Evolutionary conservation across 2,113 vertebrate genomes (phyloP).

Genomic region (Ptilonorhynchus violaceus): DNA sequence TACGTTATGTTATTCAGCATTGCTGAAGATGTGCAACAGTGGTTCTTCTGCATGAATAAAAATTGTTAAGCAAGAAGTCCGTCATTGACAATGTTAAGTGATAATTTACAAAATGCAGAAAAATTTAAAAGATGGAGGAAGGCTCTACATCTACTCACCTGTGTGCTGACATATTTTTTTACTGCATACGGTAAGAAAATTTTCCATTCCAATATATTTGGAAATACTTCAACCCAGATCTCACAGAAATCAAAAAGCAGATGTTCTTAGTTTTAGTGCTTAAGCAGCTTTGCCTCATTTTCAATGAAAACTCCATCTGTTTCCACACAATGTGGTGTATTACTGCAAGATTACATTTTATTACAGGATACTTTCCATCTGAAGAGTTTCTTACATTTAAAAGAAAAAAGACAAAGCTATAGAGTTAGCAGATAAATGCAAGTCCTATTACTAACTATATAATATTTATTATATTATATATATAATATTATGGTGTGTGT

Average conservation of each 20-base stretch:
- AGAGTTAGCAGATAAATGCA: neutral
- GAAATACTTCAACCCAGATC: constrained; percentile 8
- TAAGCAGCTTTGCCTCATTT: constrained; percentile 18
- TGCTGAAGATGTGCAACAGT: neutral
- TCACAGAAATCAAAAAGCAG: constrained; percentile 24
- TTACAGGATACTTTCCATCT: constrained; percentile 22
- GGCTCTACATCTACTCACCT: neutral
- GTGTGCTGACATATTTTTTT: neutral
- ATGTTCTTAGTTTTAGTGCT: constrained; percentile 22
- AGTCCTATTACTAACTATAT: neutral
- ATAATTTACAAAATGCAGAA: neutral
- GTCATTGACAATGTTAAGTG: neutral
- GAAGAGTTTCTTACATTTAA: neutral
- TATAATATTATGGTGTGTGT: neutral
- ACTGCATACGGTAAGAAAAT: neutral
- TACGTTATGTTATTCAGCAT: neutral
- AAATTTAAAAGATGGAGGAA: neutral
- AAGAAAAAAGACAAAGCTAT: neutral
- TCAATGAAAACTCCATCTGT: constrained; percentile 47
- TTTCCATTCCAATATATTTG: neutral
- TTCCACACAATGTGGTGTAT: neutral
- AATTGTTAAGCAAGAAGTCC: neutral
- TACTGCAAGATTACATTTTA: constrained; percentile 20
- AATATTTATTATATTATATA: neutral
- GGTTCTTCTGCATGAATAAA: neutral